phyloP scores from a whole-genome alignment of 2,888 invertebrate genomes.

The Petrophora chlorosata region DNA sequence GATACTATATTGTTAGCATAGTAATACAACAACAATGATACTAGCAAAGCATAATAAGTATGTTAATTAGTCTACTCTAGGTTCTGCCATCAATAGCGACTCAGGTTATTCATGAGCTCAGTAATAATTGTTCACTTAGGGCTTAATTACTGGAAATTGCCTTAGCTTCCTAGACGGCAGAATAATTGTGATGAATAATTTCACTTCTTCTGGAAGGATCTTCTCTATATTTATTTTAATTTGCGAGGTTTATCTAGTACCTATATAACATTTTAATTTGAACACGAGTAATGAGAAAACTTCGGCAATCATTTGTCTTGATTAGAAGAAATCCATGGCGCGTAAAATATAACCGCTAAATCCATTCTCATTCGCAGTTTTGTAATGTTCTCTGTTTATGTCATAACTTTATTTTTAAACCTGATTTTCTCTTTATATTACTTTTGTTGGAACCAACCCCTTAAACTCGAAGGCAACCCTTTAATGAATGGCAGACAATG shows the following conservation, averaged over 20 bases:
- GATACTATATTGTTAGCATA: too few species aligned
- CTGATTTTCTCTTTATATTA: not conserved
- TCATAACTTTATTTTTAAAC: not conserved
- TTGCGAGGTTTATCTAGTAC: not conserved
- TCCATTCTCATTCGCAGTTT: not conserved
- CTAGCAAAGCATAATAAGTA: too few species aligned
- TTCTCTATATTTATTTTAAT: not conserved
- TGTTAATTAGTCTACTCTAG: too few species aligned
- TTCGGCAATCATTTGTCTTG: slow-evolving; percentile 17
- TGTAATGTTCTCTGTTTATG: not conserved
- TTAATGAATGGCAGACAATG: slow-evolving; percentile 12
- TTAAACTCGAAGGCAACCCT: not conserved
- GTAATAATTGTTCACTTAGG: not conserved
- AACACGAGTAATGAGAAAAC: slow-evolving; percentile 20
- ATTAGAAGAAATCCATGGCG: slow-evolving; percentile 12
- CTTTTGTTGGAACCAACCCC: not conserved
- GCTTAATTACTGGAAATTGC: too few species aligned
- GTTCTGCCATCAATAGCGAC: too few species aligned
- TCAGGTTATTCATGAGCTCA: not conserved
- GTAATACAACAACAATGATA: too few species aligned
- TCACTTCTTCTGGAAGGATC: not conserved
- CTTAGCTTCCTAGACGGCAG: too few species aligned
- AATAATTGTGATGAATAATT: not conserved
- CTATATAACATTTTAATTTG: slow-evolving; percentile 17
- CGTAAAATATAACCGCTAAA: too few species aligned